Percentiles rank a stretch among this genome's conserved stretches.
Conservation (phyloP, 2,888 invertebrate genomes). For the Tholera decimalis region DNA sequence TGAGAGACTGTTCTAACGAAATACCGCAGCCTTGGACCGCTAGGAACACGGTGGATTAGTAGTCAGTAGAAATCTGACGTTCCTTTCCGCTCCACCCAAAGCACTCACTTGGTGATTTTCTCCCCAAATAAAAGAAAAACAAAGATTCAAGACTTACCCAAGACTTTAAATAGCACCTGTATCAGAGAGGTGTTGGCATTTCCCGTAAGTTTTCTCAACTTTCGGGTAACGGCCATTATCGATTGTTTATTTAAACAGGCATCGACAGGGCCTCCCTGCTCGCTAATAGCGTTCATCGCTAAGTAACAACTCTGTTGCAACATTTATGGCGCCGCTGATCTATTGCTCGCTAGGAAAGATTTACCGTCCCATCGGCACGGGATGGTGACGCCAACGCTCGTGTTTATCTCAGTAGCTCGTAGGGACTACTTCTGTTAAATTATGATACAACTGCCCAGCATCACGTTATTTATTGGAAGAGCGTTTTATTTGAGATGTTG, state of each 20-base stretch:
- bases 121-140: too few relatives aligned
- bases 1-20: too few relatives aligned
- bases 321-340: conserved; percentile 51
- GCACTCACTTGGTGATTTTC: background rate
- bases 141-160: background rate
- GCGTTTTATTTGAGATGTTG: conserved; percentile 50
- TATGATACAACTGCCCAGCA: conserved; percentile 52
- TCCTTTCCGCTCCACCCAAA: too few relatives aligned
- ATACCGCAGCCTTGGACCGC: too few relatives aligned
- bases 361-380: conserved; percentile 49
- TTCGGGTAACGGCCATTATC: conserved; percentile 17
- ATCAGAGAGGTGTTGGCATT: background rate
- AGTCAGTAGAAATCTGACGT: too few relatives aligned
- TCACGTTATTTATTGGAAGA: conserved; percentile 49
- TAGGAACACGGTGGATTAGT: too few relatives aligned
- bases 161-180: background rate
- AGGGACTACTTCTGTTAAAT: conserved; percentile 60
- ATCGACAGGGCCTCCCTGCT: conserved; percentile 20
- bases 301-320: conserved; percentile 46
- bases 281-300: conserved; percentile 27
- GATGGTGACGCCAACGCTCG: conserved; percentile 53
- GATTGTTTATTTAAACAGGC: conserved; percentile 32
- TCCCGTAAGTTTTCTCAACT: conserved; percentile 1
- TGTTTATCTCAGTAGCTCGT: conserved; percentile 62
- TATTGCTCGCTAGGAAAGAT: conserved; percentile 57